These are phyloP conservation scores for Odontophorus gujanensis DNA, from an alignment of 2,113 vertebrate genomes.

Conservation along the genomic window DNA sequence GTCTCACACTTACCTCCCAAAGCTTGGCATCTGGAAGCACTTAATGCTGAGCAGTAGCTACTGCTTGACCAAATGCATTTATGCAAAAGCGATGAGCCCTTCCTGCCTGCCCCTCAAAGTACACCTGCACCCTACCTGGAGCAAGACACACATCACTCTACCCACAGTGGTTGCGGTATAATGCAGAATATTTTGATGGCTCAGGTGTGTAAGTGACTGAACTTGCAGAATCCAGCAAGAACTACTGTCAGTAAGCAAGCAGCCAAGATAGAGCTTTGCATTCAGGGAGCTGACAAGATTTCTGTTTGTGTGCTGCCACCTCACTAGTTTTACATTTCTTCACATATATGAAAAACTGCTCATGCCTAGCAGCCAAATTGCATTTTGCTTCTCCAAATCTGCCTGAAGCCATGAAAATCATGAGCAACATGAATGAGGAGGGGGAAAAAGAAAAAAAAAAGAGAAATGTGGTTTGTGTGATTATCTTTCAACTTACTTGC, in stretches of 20 bases:
- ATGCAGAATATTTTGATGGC: background rate
- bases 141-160: background rate
- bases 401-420: background rate
- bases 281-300: background rate
- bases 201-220: background rate
- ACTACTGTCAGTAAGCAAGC: background rate
- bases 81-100: background rate
- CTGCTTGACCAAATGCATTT: background rate
- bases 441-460: background rate
- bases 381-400: background rate
- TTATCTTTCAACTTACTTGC: background rate
- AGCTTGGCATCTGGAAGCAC: background rate
- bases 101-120: background rate
- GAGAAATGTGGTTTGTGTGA: background rate
- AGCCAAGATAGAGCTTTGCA: background rate
- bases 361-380: background rate
- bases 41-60: background rate
- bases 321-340: background rate
- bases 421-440: background rate
- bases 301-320: background rate
- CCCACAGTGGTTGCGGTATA: background rate
- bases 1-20: accelerated
- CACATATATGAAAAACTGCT: background rate
- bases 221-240: background rate
- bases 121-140: background rate